Conservation (phyloP, 2,797 vertebrate genomes). For the Cirrhinus molitorella region DNA sequence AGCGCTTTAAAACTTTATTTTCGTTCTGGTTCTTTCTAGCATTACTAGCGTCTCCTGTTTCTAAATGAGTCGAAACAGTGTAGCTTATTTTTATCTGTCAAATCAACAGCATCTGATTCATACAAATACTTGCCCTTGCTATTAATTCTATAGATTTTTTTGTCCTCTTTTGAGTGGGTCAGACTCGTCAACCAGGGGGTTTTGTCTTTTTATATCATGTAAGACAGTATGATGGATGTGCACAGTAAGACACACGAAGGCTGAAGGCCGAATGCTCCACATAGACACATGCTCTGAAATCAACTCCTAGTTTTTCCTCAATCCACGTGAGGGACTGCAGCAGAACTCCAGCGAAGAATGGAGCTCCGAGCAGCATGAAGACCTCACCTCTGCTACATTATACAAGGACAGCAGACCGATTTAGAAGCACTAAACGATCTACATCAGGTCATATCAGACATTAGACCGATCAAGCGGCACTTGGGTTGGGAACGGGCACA, state of each 20-base stretch:
- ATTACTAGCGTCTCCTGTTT: background rate
- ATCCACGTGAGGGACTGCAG: conserved; percentile 46
- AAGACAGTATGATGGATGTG: conserved; percentile 26
- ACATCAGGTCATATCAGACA: conserved; percentile 6
- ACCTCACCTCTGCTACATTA: conserved; percentile 13
- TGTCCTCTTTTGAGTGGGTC: background rate
- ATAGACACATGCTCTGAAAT: conserved; percentile 34
- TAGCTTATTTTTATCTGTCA: background rate
- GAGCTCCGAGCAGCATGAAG: conserved; percentile 11
- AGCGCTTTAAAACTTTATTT: background rate
- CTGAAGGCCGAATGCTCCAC: conserved; percentile 12
- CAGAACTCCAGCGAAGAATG: conserved; percentile 37
- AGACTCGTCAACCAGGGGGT: conserved; percentile 5
- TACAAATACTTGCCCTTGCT: background rate
- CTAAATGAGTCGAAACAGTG: background rate
- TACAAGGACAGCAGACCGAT: conserved; percentile 10
- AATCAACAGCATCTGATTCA: background rate
- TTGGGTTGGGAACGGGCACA: conserved; percentile 61
- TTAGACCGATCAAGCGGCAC: conserved; percentile 20
- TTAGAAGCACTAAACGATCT: background rate
- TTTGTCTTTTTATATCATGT: conserved; percentile 1
- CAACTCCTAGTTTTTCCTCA: conserved; percentile 21
- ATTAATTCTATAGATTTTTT: background rate
- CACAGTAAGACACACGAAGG: conserved; percentile 9
- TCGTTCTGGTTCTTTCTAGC: background rate